Evolutionary conservation across 2,797 vertebrate genomes (phyloP).

Genomic region (Nannoperca australis): DNA sequence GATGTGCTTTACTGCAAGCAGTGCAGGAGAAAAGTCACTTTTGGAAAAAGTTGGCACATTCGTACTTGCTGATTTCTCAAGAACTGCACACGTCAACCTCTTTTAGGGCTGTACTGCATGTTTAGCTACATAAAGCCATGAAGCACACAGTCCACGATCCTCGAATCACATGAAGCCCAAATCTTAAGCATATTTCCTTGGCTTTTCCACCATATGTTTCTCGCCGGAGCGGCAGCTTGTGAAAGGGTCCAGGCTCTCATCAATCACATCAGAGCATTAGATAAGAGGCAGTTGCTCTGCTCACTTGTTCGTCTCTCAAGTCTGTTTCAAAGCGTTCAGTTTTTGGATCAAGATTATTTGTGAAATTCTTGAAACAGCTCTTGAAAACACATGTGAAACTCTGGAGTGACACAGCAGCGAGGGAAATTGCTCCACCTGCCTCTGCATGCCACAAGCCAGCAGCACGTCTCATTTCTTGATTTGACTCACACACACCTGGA

Average conservation of each 20-base stretch:
- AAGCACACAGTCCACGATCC: not conserved
- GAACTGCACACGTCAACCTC: not conserved
- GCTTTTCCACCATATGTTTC: constrained; percentile 6
- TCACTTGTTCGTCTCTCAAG: constrained; percentile 4
- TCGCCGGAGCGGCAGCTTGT: constrained; percentile 24
- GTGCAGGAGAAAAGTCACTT: not conserved
- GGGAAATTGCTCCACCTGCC: constrained; percentile 67
- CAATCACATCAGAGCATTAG: constrained; percentile 31
- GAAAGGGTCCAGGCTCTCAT: constrained; percentile 21
- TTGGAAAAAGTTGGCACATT: constrained; percentile 4
- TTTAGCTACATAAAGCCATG: not conserved
- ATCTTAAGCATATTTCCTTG: not conserved
- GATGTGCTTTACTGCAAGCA: not conserved
- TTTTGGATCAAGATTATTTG: constrained; percentile 23
- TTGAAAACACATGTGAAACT: constrained; percentile 24
- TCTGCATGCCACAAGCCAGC: constrained; percentile 59
- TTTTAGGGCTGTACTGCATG: not conserved
- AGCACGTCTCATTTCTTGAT: constrained; percentile 62
- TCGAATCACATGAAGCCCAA: not conserved
- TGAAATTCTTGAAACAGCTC: constrained; percentile 29
- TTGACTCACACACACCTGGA: constrained; percentile 62
- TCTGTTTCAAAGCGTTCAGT: constrained; percentile 11
- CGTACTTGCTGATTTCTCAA: not conserved
- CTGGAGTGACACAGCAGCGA: constrained; percentile 23
- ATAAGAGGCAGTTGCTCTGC: constrained; percentile 1